Evolutionary conservation across 1,140 invertebrate genomes (phyloP).

Genomic region (Nylanderia fulva): DNA sequence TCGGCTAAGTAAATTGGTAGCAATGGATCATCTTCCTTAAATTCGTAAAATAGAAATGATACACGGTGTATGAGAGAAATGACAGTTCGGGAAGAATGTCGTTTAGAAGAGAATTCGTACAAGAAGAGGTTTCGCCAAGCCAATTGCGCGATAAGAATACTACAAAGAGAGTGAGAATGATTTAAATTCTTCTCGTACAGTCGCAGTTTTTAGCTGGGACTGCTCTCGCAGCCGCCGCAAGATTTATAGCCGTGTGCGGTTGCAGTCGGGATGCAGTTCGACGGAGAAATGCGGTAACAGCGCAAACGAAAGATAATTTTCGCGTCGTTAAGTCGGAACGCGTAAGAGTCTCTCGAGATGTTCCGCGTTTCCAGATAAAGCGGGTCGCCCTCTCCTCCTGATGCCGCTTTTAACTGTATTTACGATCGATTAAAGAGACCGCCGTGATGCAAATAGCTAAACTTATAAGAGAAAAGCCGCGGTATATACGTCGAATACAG

Average conservation of each 20-base stretch:
- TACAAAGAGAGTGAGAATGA: slow-evolving; percentile 24
- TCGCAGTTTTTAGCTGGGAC: slow-evolving; percentile 35
- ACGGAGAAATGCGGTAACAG: slow-evolving; percentile 49
- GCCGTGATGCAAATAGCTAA: background rate
- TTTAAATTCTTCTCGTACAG: slow-evolving; percentile 39
- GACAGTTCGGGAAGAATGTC: background rate
- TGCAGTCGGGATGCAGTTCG: slow-evolving; percentile 7
- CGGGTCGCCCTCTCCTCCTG: background rate
- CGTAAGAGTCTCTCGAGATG: slow-evolving; percentile 16
- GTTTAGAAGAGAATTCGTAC: background rate
- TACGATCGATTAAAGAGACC: slow-evolving; percentile 59
- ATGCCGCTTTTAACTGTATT: slow-evolving; percentile 45
- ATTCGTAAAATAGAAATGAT: background rate
- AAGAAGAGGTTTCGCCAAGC: slow-evolving; percentile 15
- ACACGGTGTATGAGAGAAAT: background rate
- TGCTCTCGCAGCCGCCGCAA: slow-evolving; percentile 9
- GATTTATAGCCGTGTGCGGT: slow-evolving; percentile 35
- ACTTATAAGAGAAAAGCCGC: slow-evolving; percentile 9
- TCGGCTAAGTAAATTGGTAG: background rate
- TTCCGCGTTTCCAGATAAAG: slow-evolving; percentile 59
- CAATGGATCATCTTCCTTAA: too few relatives aligned
- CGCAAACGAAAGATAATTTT: slow-evolving; percentile 52
- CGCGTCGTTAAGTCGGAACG: slow-evolving; percentile 34
- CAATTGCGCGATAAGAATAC: slow-evolving; percentile 37
- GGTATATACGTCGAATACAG: background rate